phyloP scores from a whole-genome alignment of 2,888 invertebrate genomes.

The Chymomyza amoena region DNA sequence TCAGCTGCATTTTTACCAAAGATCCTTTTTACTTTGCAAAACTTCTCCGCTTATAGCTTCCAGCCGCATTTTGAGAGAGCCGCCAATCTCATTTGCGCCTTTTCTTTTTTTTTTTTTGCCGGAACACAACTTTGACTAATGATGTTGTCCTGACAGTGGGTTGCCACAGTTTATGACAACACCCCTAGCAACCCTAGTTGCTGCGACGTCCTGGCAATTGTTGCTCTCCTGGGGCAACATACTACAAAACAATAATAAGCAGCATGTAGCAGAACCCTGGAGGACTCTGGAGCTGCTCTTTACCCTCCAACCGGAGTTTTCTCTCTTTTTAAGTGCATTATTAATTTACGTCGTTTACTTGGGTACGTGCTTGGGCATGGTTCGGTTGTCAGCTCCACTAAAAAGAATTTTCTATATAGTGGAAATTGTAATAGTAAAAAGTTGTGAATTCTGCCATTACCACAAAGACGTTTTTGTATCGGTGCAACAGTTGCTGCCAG shows the following conservation, averaged over 20 bases:
- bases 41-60: neutral
- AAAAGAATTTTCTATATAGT: constrained; percentile 17
- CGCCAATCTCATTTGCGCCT: constrained; percentile 10
- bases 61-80: constrained; percentile 32
- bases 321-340: constrained; percentile 45
- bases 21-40: neutral
- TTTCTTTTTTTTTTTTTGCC: constrained; percentile 19
- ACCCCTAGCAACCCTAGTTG: neutral
- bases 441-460: constrained; percentile 29
- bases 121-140: constrained; percentile 54
- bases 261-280: constrained; percentile 11
- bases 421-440: constrained; percentile 13
- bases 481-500: constrained; percentile 55
- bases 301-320: constrained; percentile 35
- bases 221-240: constrained; percentile 18
- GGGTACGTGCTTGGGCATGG: neutral
- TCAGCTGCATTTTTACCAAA: constrained; percentile 13
- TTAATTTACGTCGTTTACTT: constrained; percentile 52
- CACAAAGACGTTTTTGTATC: constrained; percentile 22
- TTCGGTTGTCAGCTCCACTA: neutral
- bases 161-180: neutral
- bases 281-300: neutral
- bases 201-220: constrained; percentile 20
- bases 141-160: constrained; percentile 38
- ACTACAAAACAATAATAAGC: constrained; percentile 8